phyloP scores from a whole-genome alignment of 2,888 invertebrate genomes.

The Eretmocerus hayati region DNA sequence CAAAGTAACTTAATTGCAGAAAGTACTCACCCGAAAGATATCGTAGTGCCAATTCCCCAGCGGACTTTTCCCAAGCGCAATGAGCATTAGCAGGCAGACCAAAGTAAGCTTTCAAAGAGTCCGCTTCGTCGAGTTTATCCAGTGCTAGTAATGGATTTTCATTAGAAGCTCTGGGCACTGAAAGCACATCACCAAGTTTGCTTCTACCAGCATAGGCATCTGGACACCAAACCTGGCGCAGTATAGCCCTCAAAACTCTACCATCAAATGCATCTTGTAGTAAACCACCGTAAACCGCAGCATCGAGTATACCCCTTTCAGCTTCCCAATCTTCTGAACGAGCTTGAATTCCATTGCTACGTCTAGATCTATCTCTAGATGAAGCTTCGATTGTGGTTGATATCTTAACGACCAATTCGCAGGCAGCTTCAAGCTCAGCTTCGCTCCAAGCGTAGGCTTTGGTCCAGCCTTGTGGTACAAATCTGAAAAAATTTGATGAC shows the following conservation, averaged over 20 bases:
- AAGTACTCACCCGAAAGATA: conserved; percentile 47
- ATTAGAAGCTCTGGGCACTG: conserved; percentile 30
- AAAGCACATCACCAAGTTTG: conserved; percentile 45
- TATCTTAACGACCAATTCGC: conserved; percentile 57
- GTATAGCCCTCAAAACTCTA: conserved; percentile 60
- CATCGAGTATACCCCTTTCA: conserved; percentile 68
- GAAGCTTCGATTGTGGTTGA: conserved; percentile 25
- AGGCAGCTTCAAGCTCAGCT: conserved; percentile 69
- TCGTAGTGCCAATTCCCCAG: conserved; percentile 55
- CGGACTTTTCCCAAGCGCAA: conserved; percentile 71
- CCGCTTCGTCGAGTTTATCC: conserved; percentile 62
- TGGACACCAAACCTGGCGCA: conserved; percentile 48
- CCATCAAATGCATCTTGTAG: conserved; percentile 73
- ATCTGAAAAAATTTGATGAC: too few species aligned
- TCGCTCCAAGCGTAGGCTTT: conserved; percentile 83
- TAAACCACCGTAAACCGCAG: conserved; percentile 79
- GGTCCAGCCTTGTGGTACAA: conserved; percentile 64
- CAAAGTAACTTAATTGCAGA: too few species aligned
- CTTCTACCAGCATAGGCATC: conserved; percentile 55
- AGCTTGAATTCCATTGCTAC: too few species aligned
- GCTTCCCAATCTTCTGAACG: conserved; percentile 68
- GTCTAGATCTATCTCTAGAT: neutral
- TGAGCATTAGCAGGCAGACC: conserved; percentile 84
- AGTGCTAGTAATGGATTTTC: conserved; percentile 64
- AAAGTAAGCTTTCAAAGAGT: conserved; percentile 65